Base-by-base conservation (phyloP, 1,140 invertebrate species). In the Eufriesea mexicana region DNA sequence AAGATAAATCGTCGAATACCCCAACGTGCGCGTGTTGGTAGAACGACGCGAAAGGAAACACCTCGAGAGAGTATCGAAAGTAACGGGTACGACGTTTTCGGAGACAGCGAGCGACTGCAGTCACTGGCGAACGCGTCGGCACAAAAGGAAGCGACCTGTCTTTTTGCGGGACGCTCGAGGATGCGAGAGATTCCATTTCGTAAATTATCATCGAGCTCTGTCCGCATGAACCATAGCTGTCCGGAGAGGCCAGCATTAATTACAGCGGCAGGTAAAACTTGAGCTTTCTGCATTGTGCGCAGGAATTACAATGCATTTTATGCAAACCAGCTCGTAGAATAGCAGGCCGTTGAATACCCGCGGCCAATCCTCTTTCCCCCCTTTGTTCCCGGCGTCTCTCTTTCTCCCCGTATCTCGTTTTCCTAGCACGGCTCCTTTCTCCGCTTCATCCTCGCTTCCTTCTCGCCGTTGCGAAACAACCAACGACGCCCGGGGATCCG, bases 241-340 rank as follows among this genome's bases (percentile, higher is more conserved):
- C 55, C 74, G 10, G 28, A 71, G 45, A 25, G 66, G 23, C 59
- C 23, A 61, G 72, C 73, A 85, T 83, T 85, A 85, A 85, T 85
- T 85, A 85, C 72, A 64, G 45, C 51, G 42, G 23, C 78, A 72
- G 80, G 84, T 83, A 85, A 85, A 85, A 85, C 84, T 85, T 82
- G 80, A 85, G 84, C 84, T 78, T 83, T 72, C 80, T 47, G 73
- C 84, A 84, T 84, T 84, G 83, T 70, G 80, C 47, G 6, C 57
- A 18, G 77, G 67, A 47, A 85, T 85, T 85, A 85, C 84, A 83
- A 83, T 78, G 80, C 84, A 85, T 78, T 83, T 85, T 83, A 85
- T 85, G 84, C 84, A 83, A 83, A 85, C 54, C 79, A 85, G 80
- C 73, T 85, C 73, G 83, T 78, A 61, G 75, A 84, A 84, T 79